phyloP scores from a whole-genome alignment of 1,140 invertebrate genomes.

The Phthorimaea operculella region DNA sequence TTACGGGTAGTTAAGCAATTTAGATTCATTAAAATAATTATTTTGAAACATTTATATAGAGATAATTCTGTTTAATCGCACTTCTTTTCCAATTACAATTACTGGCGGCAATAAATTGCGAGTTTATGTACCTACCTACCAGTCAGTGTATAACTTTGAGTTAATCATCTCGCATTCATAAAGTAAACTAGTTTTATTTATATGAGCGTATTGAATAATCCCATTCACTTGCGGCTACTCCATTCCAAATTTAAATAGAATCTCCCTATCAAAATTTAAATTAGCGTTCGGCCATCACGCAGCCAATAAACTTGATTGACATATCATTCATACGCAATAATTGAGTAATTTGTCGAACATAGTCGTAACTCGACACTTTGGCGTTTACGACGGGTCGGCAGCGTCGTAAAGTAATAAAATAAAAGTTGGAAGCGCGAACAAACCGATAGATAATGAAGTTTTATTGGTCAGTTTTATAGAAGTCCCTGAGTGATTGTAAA shows the following conservation, averaged over 20 bases:
- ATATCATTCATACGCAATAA: background rate
- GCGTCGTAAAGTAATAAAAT: constrained; percentile 60
- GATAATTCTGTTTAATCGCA: too few species aligned
- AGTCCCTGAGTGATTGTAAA: constrained; percentile 49
- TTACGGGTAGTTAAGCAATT: too few species aligned
- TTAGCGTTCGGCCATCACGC: background rate
- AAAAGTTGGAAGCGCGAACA: constrained; percentile 61
- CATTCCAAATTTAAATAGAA: background rate
- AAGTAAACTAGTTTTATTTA: background rate
- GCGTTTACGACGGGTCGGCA: constrained; percentile 37
- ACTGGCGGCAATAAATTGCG: too few species aligned
- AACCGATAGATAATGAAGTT: constrained; percentile 65
- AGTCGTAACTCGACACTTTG: background rate
- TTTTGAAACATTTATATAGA: too few species aligned
- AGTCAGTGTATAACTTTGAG: too few species aligned
- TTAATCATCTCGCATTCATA: background rate
- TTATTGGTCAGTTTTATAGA: constrained; percentile 64
- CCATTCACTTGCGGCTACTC: background rate
- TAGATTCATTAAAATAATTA: too few species aligned
- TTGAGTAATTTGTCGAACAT: background rate
- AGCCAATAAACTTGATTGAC: background rate
- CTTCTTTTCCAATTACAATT: too few species aligned
- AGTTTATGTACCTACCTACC: too few species aligned
- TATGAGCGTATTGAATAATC: background rate
- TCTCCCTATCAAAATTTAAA: background rate